These are phyloP conservation scores for Tanypteryx hageni DNA, from an alignment of 2,888 invertebrate species.

Conservation along the genomic window DNA sequence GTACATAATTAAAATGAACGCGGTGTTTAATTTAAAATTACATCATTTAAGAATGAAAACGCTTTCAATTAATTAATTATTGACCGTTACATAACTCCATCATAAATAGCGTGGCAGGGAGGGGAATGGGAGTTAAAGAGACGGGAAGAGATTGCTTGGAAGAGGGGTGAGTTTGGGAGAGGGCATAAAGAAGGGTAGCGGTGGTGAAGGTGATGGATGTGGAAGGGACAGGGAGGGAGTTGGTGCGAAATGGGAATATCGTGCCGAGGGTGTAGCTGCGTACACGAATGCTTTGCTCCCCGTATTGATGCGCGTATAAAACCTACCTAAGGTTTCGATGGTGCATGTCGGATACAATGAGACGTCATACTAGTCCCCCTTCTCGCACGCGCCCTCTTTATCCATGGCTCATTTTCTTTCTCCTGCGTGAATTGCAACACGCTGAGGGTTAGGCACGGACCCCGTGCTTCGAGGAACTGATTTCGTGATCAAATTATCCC, in stretches of 20 bases:
- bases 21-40: too few relatives aligned
- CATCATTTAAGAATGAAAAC: too few relatives aligned
- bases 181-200: background rate
- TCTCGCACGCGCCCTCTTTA: slow-evolving; percentile 35
- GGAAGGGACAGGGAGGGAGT: background rate
- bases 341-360: slow-evolving; percentile 63
- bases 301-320: slow-evolving; percentile 49
- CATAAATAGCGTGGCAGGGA: background rate
- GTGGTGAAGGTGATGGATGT: background rate
- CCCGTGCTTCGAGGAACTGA: slow-evolving; percentile 5
- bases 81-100: slow-evolving; percentile 41
- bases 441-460: background rate
- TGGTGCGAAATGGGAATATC: slow-evolving; percentile 53
- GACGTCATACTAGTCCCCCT: slow-evolving; percentile 48
- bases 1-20: too few relatives aligned
- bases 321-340: slow-evolving; percentile 62
- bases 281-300: slow-evolving; percentile 59
- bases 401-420: slow-evolving; percentile 38
- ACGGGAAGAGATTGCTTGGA: background rate
- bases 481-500: slow-evolving; percentile 19
- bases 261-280: slow-evolving; percentile 58
- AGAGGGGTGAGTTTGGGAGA: slow-evolving; percentile 4
- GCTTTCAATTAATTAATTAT: background rate
- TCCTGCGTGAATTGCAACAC: slow-evolving; percentile 50
- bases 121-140: background rate